These are phyloP conservation scores for Neosilurus hyrtlii DNA, from an alignment of 2,797 vertebrate genomes.

Conservation along the genomic window DNA sequence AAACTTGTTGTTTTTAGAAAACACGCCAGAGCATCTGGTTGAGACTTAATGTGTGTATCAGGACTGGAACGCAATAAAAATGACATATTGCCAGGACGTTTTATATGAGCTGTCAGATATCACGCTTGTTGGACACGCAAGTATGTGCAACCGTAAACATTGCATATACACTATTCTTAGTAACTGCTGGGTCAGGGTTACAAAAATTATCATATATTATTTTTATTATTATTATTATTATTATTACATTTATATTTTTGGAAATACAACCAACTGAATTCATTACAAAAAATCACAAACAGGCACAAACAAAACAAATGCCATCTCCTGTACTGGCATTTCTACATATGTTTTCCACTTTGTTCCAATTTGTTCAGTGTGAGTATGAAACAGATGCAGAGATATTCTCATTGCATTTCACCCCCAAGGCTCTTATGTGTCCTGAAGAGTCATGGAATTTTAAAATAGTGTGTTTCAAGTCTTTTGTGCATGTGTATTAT, in stretches of 20 bases:
- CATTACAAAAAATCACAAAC: neutral
- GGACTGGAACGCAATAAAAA: neutral
- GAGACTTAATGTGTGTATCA: neutral
- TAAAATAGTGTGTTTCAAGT: no score
- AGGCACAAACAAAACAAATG: neutral
- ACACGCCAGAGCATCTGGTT: neutral
- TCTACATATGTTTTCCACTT: neutral
- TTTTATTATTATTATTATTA: no score
- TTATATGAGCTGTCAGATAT: neutral
- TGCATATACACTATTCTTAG: neutral
- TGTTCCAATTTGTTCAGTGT: neutral
- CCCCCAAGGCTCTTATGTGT: no score
- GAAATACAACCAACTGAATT: no score
- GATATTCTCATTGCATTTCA: neutral
- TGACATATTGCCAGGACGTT: neutral
- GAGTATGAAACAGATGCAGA: neutral
- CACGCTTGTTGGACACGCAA: neutral
- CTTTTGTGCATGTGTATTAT: no score
- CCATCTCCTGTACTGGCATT: neutral
- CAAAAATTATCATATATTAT: neutral
- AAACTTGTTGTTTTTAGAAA: neutral
- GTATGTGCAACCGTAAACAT: neutral
- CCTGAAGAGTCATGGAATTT: no score
- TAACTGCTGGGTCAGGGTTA: neutral
- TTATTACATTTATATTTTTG: no score